Percentiles rank a stretch among this genome's conserved stretches.
Conservation (phyloP, 2,888 invertebrate genomes). For the Torymus tubicola region DNA sequence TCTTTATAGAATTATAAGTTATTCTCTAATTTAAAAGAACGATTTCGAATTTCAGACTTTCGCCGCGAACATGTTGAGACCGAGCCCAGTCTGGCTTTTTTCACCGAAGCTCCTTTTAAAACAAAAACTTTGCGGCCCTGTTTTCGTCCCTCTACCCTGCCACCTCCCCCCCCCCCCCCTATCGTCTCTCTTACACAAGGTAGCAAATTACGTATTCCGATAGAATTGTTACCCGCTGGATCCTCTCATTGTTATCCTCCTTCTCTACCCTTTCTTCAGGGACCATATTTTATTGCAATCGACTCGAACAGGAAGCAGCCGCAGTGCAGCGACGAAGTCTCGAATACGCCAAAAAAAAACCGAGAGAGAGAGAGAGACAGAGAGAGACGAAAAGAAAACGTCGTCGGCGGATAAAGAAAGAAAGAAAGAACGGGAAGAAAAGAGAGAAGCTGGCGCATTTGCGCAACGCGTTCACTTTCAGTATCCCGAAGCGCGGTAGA, state of each 20-base stretch:
- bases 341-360: background rate
- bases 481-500: conserved; percentile 36
- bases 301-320: conserved; percentile 11
- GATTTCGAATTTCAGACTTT: too few relatives aligned
- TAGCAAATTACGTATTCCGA: conserved; percentile 29
- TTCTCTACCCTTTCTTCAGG: background rate
- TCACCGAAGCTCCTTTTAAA: background rate
- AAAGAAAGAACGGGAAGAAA: conserved; percentile 8
- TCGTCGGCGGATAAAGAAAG: background rate
- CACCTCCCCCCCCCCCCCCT: background rate
- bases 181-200: conserved; percentile 11
- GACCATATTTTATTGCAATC: conserved; percentile 35
- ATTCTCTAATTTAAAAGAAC: too few relatives aligned
- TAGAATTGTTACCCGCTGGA: conserved; percentile 26
- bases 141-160: background rate
- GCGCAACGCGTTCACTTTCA: background rate
- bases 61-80: too few relatives aligned
- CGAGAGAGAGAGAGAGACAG: background rate
- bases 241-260: conserved; percentile 19
- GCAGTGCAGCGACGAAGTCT: conserved; percentile 2
- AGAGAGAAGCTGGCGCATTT: conserved; percentile 14
- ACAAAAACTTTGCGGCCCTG: background rate
- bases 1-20: too few relatives aligned
- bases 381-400: conserved; percentile 22
- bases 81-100: too few relatives aligned